phyloP scores from a whole-genome alignment of 2,888 invertebrate species.

The Macrosiphum euphorbiae region DNA sequence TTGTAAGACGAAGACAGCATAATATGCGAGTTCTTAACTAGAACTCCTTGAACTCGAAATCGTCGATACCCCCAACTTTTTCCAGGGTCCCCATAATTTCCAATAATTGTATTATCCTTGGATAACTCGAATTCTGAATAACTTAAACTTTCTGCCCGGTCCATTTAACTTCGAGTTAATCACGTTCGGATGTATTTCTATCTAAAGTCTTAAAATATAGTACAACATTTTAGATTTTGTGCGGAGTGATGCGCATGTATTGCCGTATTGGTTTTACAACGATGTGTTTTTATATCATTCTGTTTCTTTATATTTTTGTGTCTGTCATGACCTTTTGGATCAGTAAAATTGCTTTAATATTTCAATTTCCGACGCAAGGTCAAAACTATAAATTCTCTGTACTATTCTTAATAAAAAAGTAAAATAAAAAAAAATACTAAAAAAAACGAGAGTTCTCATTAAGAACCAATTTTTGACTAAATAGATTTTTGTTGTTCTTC shows the following conservation, averaged over 20 bases:
- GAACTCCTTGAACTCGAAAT: too few species aligned
- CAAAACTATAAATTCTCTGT: background rate
- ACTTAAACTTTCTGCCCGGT: too few species aligned
- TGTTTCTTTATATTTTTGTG: background rate
- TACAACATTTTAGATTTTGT: background rate
- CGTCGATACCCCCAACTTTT: too few species aligned
- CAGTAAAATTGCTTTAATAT: background rate
- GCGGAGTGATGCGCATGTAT: background rate
- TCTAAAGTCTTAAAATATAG: background rate
- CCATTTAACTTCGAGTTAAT: too few species aligned
- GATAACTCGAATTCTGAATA: too few species aligned
- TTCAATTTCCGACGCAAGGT: background rate
- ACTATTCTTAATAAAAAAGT: background rate
- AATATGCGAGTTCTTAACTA: too few species aligned
- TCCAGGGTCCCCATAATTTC: too few species aligned
- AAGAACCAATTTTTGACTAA: background rate
- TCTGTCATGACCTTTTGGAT: background rate
- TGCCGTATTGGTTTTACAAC: background rate
- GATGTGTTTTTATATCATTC: background rate
- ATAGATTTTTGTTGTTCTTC: background rate
- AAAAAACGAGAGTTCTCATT: background rate
- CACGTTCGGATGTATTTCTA: background rate
- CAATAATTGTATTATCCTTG: too few species aligned
- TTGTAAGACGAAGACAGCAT: too few species aligned
- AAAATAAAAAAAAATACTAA: background rate